These are phyloP conservation scores for Macropus fuliginosus DNA, from an alignment of 2,797 vertebrate species.

Conservation along the genomic window DNA sequence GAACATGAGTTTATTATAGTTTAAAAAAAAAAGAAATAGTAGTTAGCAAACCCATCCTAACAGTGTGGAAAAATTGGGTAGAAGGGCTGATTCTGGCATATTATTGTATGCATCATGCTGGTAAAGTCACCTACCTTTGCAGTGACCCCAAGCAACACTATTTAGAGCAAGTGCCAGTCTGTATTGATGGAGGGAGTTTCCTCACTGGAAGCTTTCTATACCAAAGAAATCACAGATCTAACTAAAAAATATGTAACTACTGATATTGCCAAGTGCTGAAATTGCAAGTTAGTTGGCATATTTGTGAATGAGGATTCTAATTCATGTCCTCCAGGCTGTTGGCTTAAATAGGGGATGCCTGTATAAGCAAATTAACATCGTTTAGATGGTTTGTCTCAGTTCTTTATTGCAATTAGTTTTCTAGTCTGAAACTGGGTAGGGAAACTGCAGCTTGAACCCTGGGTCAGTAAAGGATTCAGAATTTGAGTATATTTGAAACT, in stretches of 20 bases:
- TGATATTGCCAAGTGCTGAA: neutral
- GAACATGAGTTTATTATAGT: neutral
- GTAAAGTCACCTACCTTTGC: neutral
- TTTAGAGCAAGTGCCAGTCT: neutral
- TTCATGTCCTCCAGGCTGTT: neutral
- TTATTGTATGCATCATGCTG: neutral
- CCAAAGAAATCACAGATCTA: neutral
- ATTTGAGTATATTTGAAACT: slow-evolving; percentile 31
- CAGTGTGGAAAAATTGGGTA: neutral
- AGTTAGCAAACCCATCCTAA: neutral
- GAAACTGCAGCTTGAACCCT: neutral
- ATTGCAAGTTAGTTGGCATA: neutral
- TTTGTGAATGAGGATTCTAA: neutral
- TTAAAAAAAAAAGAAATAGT: neutral
- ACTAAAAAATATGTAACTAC: too few relatives aligned
- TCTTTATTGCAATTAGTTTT: neutral
- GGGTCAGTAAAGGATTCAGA: neutral
- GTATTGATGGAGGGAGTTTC: neutral
- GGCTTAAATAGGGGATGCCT: neutral
- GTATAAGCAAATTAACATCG: neutral
- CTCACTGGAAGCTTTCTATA: neutral
- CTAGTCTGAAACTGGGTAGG: neutral
- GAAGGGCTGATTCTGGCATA: neutral
- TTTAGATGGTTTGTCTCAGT: neutral
- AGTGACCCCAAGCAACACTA: neutral